These are phyloP conservation scores for Willisornis vidua DNA, from an alignment of 2,113 vertebrate genomes.

Conservation along the genomic window DNA sequence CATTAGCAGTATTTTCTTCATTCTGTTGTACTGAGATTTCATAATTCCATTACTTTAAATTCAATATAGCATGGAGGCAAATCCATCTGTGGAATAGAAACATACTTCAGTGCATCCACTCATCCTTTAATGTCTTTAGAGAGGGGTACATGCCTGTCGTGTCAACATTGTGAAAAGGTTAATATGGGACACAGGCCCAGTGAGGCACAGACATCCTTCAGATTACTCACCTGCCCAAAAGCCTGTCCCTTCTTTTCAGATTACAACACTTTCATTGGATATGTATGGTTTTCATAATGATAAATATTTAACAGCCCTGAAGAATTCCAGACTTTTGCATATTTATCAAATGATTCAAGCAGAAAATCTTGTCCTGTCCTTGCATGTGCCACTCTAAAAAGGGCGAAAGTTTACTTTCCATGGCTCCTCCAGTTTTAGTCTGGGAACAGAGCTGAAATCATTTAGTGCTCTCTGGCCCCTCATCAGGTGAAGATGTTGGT, in stretches of 20 bases:
- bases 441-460: background rate
- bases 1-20: conserved; percentile 1
- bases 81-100: background rate
- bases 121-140: background rate
- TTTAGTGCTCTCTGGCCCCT: background rate
- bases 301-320: background rate
- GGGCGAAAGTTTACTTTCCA: background rate
- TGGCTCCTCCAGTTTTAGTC: background rate
- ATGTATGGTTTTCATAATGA: background rate
- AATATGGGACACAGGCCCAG: background rate
- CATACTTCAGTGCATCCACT: background rate
- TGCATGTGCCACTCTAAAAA: background rate
- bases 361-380: background rate
- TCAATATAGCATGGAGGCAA: background rate
- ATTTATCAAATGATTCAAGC: background rate
- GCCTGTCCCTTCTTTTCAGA: background rate
- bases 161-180: background rate
- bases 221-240: background rate
- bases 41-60: conserved; percentile 7
- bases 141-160: background rate
- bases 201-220: background rate
- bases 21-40: background rate
- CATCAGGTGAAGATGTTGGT: background rate
- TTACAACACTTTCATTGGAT: background rate
- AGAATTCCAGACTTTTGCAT: background rate